Percentiles rank a stretch among this genome's conserved stretches.
phyloP scores from a whole-genome alignment of 2,888 invertebrate species.

The Theretra japonica region DNA sequence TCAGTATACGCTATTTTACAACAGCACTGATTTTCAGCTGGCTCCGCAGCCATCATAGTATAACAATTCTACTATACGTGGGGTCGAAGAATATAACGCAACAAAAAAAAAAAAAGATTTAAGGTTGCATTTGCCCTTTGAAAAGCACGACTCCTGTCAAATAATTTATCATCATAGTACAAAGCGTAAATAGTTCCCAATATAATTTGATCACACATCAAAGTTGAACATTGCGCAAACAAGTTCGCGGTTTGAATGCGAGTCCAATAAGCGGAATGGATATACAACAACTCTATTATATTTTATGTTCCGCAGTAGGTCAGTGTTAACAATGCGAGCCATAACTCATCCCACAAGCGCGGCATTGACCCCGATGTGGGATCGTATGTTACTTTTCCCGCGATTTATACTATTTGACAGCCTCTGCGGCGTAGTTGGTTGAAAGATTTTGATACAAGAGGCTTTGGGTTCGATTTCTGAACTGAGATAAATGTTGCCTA shows the following conservation, averaged over 20 bases:
- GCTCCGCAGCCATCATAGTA: too few species aligned
- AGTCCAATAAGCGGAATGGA: neutral
- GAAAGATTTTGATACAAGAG: too few species aligned
- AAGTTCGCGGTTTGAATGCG: neutral
- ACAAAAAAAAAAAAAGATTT: too few species aligned
- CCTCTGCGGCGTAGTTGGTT: neutral
- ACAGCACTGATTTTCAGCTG: too few species aligned
- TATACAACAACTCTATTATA: neutral
- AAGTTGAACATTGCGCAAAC: neutral
- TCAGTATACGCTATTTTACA: too few species aligned
- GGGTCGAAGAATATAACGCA: too few species aligned
- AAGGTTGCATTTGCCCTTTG: too few species aligned
- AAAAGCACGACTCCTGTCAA: too few species aligned
- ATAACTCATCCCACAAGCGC: slow-evolving; percentile 1
- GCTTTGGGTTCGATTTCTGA: neutral
- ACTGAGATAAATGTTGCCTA: neutral
- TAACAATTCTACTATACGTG: too few species aligned
- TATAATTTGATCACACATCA: neutral
- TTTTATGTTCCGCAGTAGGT: slow-evolving; percentile 26
- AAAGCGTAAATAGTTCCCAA: neutral
- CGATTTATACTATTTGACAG: neutral
- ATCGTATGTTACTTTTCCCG: slow-evolving; percentile 9
- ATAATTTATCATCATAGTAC: too few species aligned
- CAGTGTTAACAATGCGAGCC: slow-evolving; percentile 29
- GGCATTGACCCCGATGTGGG: slow-evolving; percentile 11